These are phyloP conservation scores for Papilio elwesi DNA, from an alignment of 2,888 invertebrate genomes.

Conservation along the genomic window DNA sequence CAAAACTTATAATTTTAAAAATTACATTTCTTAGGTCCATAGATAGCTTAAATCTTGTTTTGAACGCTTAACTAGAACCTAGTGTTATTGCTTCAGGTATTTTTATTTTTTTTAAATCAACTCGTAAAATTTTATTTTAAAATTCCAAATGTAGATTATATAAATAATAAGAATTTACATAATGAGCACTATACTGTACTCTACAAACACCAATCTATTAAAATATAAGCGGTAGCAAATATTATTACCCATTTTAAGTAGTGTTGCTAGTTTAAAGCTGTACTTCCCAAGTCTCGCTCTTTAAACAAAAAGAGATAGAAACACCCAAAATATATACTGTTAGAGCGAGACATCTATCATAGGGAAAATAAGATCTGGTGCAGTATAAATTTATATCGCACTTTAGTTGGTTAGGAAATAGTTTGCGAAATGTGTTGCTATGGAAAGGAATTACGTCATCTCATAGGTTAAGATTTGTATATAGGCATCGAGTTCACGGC, in stretches of 20 bases:
- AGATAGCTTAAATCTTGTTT: background rate
- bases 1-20: conserved; percentile 13
- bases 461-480: conserved; percentile 70
- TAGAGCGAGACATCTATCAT: background rate
- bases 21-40: no score
- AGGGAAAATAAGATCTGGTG: background rate
- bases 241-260: conserved; percentile 48
- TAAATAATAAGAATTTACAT: background rate
- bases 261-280: conserved; percentile 68
- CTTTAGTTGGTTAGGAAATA: conserved; percentile 50
- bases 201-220: conserved; percentile 33
- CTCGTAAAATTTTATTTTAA: background rate
- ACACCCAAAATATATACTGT: background rate
- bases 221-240: conserved; percentile 35
- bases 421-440: conserved; percentile 72
- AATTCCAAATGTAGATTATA: conserved; percentile 9
- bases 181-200: conserved; percentile 27
- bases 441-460: conserved; percentile 54
- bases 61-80: background rate
- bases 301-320: background rate
- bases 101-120: background rate
- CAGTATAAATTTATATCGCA: conserved; percentile 8
- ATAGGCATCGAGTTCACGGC: conserved; percentile 53
- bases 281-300: conserved; percentile 54
- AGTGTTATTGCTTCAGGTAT: background rate